phyloP scores from a whole-genome alignment of 2,888 invertebrate species.

The Elegia similella region DNA sequence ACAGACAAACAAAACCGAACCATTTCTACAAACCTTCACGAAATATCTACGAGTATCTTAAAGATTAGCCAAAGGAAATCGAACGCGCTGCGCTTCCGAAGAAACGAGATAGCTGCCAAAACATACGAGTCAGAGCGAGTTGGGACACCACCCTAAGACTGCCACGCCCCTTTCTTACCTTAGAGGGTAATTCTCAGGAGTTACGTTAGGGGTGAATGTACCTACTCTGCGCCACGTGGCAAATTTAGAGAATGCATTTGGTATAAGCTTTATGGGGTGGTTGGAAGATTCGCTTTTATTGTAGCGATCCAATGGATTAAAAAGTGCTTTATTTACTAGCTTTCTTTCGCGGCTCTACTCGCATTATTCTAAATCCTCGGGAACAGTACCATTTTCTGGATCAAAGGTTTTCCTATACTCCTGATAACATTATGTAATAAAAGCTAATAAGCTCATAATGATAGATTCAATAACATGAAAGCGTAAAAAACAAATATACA shows the following conservation, averaged over 20 bases:
- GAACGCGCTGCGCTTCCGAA: constrained; percentile 30
- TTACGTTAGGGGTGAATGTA: constrained; percentile 41
- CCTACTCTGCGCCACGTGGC: constrained; percentile 50
- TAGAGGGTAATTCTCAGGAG: constrained; percentile 49
- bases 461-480: too few species aligned
- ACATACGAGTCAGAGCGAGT: constrained; percentile 42
- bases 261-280: constrained; percentile 24
- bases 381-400: too few species aligned
- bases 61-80: constrained; percentile 31
- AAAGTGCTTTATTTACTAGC: background rate
- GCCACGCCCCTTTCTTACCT: constrained; percentile 64
- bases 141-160: constrained; percentile 47
- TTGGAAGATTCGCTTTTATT: background rate
- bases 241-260: constrained; percentile 37
- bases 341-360: too few species aligned
- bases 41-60: constrained; percentile 24
- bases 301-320: too few species aligned
- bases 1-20: too few species aligned
- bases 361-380: too few species aligned
- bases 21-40: constrained; percentile 1
- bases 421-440: too few species aligned
- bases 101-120: constrained; percentile 29
- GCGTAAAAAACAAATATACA: too few species aligned
- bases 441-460: too few species aligned
- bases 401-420: too few species aligned